Evolutionary conservation across 2,797 vertebrate species (phyloP).

Genomic region (Pseudochirops cupreus): DNA sequence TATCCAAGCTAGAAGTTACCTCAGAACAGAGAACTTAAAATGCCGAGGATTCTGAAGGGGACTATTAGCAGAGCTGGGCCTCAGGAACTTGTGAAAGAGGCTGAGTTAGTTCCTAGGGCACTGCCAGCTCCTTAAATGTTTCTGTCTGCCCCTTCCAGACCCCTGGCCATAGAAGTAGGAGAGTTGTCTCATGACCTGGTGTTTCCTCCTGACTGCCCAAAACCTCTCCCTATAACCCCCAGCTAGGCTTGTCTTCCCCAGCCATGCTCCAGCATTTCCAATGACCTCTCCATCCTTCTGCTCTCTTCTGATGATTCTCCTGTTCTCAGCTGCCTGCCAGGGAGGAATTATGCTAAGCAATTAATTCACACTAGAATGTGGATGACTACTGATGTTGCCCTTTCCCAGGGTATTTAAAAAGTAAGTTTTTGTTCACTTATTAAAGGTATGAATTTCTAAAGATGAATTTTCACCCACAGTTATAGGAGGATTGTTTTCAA

Average conservation of each 20-base stretch:
- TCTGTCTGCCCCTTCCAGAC: too few species aligned
- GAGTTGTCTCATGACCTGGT: background rate
- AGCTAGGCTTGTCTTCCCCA: background rate
- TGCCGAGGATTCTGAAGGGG: background rate
- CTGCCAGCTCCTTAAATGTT: too few species aligned
- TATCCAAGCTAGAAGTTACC: too few species aligned
- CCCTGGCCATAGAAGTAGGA: too few species aligned
- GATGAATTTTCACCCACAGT: background rate
- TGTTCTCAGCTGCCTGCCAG: background rate
- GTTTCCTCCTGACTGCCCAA: background rate
- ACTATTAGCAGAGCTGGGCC: too few species aligned
- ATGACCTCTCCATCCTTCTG: background rate
- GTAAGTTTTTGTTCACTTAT: too few species aligned
- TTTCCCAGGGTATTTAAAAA: background rate
- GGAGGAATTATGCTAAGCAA: background rate
- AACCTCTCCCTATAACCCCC: background rate
- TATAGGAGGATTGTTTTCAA: background rate
- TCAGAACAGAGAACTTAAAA: background rate
- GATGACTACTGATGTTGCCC: background rate
- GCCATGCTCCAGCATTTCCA: background rate
- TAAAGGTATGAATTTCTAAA: background rate
- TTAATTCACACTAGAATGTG: background rate
- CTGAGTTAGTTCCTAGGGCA: too few species aligned
- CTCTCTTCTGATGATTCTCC: background rate
- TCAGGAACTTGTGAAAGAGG: too few species aligned